A percentile compares a stretch with the other conserved stretches of the same genome.
Conservation (phyloP, 2,888 invertebrate species). For the Neuroscelio doddi region DNA sequence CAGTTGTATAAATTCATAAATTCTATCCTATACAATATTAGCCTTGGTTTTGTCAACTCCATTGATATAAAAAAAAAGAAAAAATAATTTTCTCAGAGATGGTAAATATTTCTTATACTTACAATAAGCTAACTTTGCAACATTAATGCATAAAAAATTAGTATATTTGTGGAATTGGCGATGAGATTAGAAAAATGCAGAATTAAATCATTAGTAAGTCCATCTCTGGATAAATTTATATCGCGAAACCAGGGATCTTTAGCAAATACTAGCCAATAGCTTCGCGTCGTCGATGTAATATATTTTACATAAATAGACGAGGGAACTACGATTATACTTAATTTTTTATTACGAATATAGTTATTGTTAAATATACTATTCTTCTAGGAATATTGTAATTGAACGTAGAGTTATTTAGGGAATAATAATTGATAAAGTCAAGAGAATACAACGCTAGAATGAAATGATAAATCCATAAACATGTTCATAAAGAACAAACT, state of each 20-base stretch:
- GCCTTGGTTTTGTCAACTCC: conserved; percentile 51
- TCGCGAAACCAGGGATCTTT: conserved; percentile 52
- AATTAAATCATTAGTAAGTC: not conserved
- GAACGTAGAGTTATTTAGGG: conserved; percentile 49
- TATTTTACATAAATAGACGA: conserved; percentile 50
- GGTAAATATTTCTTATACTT: not conserved
- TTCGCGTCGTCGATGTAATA: conserved; percentile 50
- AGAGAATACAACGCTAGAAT: conserved; percentile 24
- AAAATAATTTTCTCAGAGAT: not conserved
- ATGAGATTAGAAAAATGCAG: no score
- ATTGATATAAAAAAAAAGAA: not conserved
- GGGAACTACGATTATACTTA: conserved; percentile 61
- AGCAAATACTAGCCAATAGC: conserved; percentile 63
- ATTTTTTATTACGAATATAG: conserved; percentile 64
- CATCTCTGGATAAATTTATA: not conserved
- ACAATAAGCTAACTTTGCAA: not conserved
- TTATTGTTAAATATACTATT: conserved; percentile 67
- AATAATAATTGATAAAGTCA: conserved; percentile 22
- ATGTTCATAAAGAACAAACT: conserved; percentile 16
- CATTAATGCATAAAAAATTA: no score
- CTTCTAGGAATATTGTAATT: conserved; percentile 62
- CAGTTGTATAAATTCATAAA: conserved; percentile 71
- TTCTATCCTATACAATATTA: conserved; percentile 60
- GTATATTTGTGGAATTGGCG: no score
- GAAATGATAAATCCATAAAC: conserved; percentile 23